Percentiles rank a stretch among this genome's conserved stretches.
phyloP scores from a whole-genome alignment of 2,888 invertebrate genomes.

The Drosophila vallismaia region DNA sequence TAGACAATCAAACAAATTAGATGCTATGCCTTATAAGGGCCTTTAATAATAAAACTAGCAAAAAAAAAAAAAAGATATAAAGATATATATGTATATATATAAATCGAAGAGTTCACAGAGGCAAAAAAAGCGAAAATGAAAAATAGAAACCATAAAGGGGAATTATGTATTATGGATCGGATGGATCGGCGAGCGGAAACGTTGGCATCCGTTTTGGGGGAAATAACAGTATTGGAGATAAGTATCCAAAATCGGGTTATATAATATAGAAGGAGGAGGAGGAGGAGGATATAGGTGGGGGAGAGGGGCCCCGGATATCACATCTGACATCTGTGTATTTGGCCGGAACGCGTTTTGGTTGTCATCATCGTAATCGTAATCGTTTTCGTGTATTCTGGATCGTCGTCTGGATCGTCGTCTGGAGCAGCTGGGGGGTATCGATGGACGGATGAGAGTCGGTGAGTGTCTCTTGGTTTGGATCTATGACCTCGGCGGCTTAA shows the following conservation, averaged over 20 bases:
- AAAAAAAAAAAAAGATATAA: conserved; percentile 42
- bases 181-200: conserved; percentile 60
- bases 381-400: conserved; percentile 14
- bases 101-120: conserved; percentile 35
- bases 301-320: conserved; percentile 30
- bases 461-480: conserved; percentile 10
- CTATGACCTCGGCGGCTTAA: conserved; percentile 86
- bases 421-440: neutral
- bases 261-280: neutral
- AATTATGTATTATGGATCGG: conserved; percentile 59
- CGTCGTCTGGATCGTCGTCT: conserved; percentile 12
- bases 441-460: too few relatives aligned
- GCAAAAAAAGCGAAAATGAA: conserved; percentile 23
- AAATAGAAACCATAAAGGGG: conserved; percentile 63
- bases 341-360: conserved; percentile 26
- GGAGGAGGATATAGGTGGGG: conserved; percentile 9
- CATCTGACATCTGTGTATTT: conserved; percentile 20
- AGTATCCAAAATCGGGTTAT: conserved; percentile 13
- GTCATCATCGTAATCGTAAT: conserved; percentile 3
- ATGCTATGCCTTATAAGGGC: conserved; percentile 69
- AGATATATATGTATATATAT: neutral
- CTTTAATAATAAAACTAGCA: conserved; percentile 67
- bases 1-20: conserved; percentile 78
- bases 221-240: conserved; percentile 2
- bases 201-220: conserved; percentile 56